Percentiles rank a stretch among this genome's conserved stretches.
Conservation (phyloP, 1,140 invertebrate species). For the Agrypnia vestita region DNA sequence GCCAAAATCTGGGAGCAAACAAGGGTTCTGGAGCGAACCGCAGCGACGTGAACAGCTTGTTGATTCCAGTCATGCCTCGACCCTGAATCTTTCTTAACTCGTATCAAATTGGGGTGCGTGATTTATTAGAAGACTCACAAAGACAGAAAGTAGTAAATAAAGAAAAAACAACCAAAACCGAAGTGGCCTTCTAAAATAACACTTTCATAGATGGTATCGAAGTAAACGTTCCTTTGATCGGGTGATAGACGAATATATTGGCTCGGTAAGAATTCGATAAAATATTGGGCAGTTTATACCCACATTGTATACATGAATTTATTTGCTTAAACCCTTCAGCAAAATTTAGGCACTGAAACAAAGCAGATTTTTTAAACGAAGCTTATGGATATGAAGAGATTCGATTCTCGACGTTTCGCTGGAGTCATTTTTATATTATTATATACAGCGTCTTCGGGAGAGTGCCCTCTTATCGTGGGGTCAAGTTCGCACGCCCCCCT, state of each 20-base stretch:
- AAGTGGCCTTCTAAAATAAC: slow-evolving; percentile 27
- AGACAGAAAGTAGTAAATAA: slow-evolving; percentile 52
- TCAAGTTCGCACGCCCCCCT: too few species aligned
- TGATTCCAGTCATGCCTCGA: slow-evolving; percentile 56
- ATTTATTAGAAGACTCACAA: slow-evolving; percentile 57
- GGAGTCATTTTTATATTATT: too few species aligned
- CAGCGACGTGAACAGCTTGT: slow-evolving; percentile 54
- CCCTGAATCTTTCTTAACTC: slow-evolving; percentile 62
- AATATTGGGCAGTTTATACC: too few species aligned
- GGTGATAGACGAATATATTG: slow-evolving; percentile 5
- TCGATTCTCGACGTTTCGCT: too few species aligned
- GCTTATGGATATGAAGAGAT: too few species aligned
- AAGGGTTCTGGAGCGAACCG: slow-evolving; percentile 48
- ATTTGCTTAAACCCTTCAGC: too few species aligned
- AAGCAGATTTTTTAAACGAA: too few species aligned
- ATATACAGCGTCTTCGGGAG: too few species aligned
- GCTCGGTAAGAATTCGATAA: not conserved
- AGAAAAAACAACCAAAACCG: slow-evolving; percentile 30
- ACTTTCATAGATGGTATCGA: slow-evolving; percentile 21
- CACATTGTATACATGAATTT: too few species aligned
- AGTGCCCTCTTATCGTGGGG: too few species aligned
- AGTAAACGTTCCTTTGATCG: not conserved
- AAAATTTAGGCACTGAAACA: too few species aligned
- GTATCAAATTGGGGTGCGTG: slow-evolving; percentile 61
- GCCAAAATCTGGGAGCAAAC: slow-evolving; percentile 45